Evolutionary conservation across 2,113 vertebrate genomes (phyloP).

Genomic region (Cyprinodon variegatus): DNA sequence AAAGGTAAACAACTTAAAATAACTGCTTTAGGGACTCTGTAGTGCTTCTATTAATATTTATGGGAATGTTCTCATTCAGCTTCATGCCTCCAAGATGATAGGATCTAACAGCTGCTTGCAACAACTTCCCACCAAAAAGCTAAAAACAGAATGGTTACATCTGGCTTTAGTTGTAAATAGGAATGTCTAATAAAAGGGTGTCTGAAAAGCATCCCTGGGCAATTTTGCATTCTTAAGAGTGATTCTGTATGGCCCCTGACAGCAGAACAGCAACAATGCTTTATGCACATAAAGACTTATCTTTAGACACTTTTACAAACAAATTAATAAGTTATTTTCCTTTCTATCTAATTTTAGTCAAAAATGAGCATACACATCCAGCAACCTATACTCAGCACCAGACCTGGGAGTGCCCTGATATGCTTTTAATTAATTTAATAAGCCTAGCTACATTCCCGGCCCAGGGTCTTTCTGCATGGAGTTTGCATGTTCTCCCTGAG

Average conservation of each 20-base stretch:
- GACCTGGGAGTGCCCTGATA: not conserved
- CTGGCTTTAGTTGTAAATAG: not conserved
- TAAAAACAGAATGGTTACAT: not conserved
- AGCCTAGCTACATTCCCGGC: not conserved
- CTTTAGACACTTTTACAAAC: not conserved
- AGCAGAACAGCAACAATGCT: not conserved
- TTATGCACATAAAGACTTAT: not conserved
- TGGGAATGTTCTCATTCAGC: slow-evolving; percentile 2
- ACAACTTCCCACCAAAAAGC: not conserved
- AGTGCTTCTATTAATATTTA: slow-evolving; percentile 25
- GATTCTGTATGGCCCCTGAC: not conserved
- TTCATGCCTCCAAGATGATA: not conserved
- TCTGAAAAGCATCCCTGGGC: not conserved
- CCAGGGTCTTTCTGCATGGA: too few species aligned
- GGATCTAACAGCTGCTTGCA: not conserved
- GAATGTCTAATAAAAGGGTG: not conserved
- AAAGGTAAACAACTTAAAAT: slow-evolving; percentile 5
- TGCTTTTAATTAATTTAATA: not conserved
- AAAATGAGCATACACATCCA: not conserved
- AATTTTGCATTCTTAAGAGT: not conserved
- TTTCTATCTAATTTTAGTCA: not conserved
- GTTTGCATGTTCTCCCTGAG: too few species aligned
- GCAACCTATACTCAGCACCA: not conserved
- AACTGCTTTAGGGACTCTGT: not conserved
- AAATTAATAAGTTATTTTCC: not conserved